Evolutionary conservation across 2,888 invertebrate genomes (phyloP).

Genomic region (Anodontia alba): DNA sequence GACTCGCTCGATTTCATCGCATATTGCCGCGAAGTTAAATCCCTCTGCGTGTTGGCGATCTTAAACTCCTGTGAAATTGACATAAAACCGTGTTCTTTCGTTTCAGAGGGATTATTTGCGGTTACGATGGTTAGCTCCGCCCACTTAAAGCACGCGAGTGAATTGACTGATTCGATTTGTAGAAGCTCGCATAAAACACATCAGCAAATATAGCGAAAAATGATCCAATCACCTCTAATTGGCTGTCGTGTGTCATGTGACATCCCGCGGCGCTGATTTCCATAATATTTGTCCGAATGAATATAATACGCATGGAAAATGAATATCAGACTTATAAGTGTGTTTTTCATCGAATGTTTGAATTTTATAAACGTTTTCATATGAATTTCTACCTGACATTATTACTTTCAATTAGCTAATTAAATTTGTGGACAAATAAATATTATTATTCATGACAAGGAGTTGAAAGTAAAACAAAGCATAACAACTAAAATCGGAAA

Average conservation of each 20-base stretch:
- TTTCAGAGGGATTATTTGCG: not conserved
- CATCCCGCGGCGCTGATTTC: conserved; percentile 51
- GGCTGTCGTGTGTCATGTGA: conserved; percentile 63
- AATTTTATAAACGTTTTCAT: conserved; percentile 57
- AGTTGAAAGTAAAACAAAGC: not conserved
- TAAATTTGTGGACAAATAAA: conserved; percentile 7
- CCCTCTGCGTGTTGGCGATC: not conserved
- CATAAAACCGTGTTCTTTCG: conserved; percentile 11
- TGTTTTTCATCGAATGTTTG: conserved; percentile 51
- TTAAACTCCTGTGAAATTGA: not conserved
- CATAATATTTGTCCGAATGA: conserved; percentile 63
- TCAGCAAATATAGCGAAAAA: conserved; percentile 39
- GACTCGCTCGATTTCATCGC: not conserved
- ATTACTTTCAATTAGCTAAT: conserved; percentile 45
- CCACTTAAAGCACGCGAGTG: conserved; percentile 55
- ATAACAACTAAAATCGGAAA: too few species aligned
- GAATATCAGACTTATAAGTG: conserved; percentile 41
- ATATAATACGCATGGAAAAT: conserved; percentile 64
- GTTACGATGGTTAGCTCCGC: conserved; percentile 53
- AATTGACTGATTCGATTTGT: conserved; percentile 58
- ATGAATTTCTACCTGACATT: conserved; percentile 61
- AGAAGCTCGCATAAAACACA: conserved; percentile 51
- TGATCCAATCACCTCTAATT: conserved; percentile 51
- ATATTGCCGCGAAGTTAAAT: not conserved
- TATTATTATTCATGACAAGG: not conserved